Base-by-base conservation (phyloP, 2,888 invertebrate species). In the Patella ulyssiponensis region DNA sequence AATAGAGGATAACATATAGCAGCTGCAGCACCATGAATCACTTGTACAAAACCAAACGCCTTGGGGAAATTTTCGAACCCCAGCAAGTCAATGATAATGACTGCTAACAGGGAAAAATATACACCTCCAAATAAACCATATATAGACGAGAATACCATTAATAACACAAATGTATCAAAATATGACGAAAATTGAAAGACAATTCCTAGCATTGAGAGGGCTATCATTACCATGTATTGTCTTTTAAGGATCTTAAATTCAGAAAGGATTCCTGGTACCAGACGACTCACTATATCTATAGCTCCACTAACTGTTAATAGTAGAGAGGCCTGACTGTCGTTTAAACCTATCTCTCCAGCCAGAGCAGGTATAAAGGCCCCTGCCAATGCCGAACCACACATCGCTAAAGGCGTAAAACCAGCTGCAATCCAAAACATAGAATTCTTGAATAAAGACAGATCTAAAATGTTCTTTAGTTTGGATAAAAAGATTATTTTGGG, bases 241-340 rank as follows among this genome's bases (percentile, higher is more conserved):
- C 69, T 72, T 71, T 71, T 52, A 53, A 78, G 52, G 17, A 78
- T 44, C 20, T 54, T 33, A 51, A 64, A 75, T n/a, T 78, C 53
- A 23, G 78, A 52, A 51, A 78, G 56, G 20, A 78, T 23, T n/a
- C 78, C 78, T n/a, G 78, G 78, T 14, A 75, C n/a, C 9, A 78
- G 64, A 20, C 78, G 71, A 69, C 78, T 78, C 69, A 73, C 20
- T 9, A 78, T 75, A 54, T 75, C 78, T 20, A 75, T 58, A n/a
- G 72, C 70, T 2, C 75, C 73, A 23, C 52, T 52, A 33, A 78
- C 4, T 27, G 73, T 78, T 20, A 78, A n/a, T 20, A 78, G 33
- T 9, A 69, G 44, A 20, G 78, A 51, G n/a, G 75, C 69, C 15
- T 78, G 64, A 27, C 64, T 51, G 20, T 78, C 75, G 11, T n/a